Conservation (phyloP, 2,797 vertebrate genomes). For the Melanotaenia maccullochi region DNA sequence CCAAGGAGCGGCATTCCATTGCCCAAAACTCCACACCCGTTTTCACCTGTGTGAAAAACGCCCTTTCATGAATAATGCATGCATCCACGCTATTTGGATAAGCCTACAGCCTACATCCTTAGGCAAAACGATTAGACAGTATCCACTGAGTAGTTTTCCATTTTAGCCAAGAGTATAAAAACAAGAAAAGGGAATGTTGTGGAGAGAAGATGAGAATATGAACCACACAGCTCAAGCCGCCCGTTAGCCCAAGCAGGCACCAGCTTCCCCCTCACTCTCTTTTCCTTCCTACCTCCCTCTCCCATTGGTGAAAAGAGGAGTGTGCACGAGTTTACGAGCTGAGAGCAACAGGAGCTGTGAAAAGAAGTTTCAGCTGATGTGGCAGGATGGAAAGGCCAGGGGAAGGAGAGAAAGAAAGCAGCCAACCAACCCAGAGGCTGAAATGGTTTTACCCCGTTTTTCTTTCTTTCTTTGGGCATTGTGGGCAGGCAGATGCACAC, state of each 20-base stretch:
- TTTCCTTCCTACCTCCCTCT: conserved; percentile 14
- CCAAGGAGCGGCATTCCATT: conserved; percentile 34
- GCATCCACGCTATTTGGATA: conserved; percentile 24
- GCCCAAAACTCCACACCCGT: conserved; percentile 36
- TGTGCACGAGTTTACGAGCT: conserved; percentile 75
- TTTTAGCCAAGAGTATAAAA: conserved; percentile 16
- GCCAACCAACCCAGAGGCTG: conserved; percentile 34
- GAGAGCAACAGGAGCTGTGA: conserved; percentile 82
- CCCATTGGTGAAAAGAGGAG: conserved; percentile 46
- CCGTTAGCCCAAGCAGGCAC: conserved; percentile 32
- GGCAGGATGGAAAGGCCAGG: conserved; percentile 70
- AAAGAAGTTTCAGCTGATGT: conserved; percentile 81
- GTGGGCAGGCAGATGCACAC: conserved; percentile 25
- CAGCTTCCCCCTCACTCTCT: conserved; percentile 14
- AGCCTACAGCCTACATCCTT: conserved; percentile 54
- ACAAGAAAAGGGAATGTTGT: conserved; percentile 26
- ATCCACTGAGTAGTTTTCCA: conserved; percentile 38
- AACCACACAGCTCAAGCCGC: conserved; percentile 42
- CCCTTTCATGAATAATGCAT: conserved; percentile 61
- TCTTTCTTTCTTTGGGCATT: conserved; percentile 18
- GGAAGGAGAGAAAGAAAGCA: conserved; percentile 35
- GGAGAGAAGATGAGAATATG: conserved; percentile 31
- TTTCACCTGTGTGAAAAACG: conserved; percentile 44
- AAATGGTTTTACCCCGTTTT: neutral
- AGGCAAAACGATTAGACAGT: conserved; percentile 64